Conservation (phyloP, 92 coral and sea anemone genomes). For the Desmophyllum pertusum region DNA sequence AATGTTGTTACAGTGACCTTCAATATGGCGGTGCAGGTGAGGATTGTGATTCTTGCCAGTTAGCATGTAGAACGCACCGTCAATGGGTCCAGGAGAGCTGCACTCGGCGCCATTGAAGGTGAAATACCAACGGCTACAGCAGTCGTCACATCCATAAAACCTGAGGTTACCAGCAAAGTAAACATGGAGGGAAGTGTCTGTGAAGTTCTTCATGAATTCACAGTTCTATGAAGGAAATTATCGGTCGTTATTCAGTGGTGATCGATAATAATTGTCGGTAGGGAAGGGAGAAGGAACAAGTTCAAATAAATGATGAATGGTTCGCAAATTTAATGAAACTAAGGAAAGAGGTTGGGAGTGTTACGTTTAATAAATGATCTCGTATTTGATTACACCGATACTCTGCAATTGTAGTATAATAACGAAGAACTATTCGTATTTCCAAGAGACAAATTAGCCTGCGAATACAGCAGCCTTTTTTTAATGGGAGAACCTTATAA, state of each 20-base stretch:
- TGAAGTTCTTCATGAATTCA: too few relatives aligned
- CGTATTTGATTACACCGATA: too few relatives aligned
- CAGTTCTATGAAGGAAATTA: neutral
- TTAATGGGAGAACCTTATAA: too few relatives aligned
- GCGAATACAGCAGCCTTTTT: too few relatives aligned
- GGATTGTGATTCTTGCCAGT: neutral
- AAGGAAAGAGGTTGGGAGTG: too few relatives aligned
- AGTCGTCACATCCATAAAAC: neutral
- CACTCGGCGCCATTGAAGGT: slow-evolving; percentile 54
- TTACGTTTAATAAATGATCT: too few relatives aligned
- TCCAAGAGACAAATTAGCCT: too few relatives aligned
- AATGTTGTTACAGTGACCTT: slow-evolving; percentile 38
- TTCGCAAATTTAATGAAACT: too few relatives aligned
- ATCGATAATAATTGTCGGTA: neutral
- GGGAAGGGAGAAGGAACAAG: neutral
- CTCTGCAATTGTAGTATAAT: too few relatives aligned
- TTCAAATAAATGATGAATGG: too few relatives aligned
- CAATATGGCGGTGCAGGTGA: slow-evolving; percentile 23
- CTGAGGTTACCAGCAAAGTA: slow-evolving; percentile 31
- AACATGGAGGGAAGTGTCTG: too few relatives aligned
- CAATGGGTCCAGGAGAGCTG: slow-evolving; percentile 30
- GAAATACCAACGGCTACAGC: slow-evolving; percentile 62
- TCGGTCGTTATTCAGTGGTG: neutral
- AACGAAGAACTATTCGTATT: too few relatives aligned
- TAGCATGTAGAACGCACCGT: slow-evolving; percentile 32